Evolutionary conservation across 2,797 vertebrate genomes (phyloP), one percentile per base, ranked within the genome.

Genomic region (Ataeniobius toweri): DNA sequence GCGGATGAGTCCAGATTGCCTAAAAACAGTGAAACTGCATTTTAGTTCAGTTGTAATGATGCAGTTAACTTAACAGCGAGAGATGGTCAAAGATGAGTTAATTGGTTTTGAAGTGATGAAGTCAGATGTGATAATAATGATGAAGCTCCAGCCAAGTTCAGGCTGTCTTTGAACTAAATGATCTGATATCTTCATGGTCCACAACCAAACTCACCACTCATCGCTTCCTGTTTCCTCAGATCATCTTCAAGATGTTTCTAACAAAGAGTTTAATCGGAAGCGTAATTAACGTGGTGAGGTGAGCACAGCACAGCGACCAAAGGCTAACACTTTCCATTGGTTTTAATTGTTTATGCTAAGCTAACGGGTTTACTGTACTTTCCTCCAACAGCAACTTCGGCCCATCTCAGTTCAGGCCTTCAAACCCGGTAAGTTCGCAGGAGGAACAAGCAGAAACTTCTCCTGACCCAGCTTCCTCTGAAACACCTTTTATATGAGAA

Each of bases 371-470:
- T 39, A 0, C 53, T 39, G 73, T 61, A 26, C 56, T 46, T 50
- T 56, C 20, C 0, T 80, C 68, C 65, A 2, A 86, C 91, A 95
- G 95, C 76, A 85, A 95, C 74, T 69, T 95, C 31, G 92, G 95
- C 76, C 87, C 87, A 0, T 0, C 6, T 24, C 63, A 91, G 51
- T 95, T 96, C 71, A 0, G 3, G 0, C 85, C 94, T 0, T 92
- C 94, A 63, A 75, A 83, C 0, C 94, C 95, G 10, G 95, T 96
- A 72, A 96, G 95, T 93, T 39, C 55, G 3, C 41, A 2, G 6
- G 12, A 48, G 73, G 13, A 1, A 36, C 36, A 6, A 76, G 20
- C 3, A 0, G n/a, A 46, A 39, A 7, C 44, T 46, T 46, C 44
- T 1, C 44, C 44, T 46, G 44, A 46, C 44, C 44, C 44, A 7